Percentiles rank a stretch among this genome's conserved stretches.
phyloP scores from a whole-genome alignment of 2,113 vertebrate species.

The Alethe diademata region DNA sequence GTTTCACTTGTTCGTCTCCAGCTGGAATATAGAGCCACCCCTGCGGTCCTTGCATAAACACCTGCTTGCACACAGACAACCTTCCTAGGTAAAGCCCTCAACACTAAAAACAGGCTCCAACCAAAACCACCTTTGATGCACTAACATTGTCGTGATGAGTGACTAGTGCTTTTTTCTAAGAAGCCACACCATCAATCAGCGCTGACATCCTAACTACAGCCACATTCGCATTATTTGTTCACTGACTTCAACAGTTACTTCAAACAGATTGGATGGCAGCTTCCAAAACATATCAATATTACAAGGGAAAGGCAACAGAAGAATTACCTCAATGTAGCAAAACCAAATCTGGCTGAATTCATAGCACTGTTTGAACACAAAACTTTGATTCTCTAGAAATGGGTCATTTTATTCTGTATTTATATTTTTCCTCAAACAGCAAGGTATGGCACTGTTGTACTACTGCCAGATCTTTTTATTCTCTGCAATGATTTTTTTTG shows the following conservation, averaged over 20 bases:
- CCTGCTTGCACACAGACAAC: neutral
- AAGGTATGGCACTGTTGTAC: neutral
- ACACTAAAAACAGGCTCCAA: neutral
- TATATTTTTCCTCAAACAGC: neutral
- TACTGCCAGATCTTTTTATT: neutral
- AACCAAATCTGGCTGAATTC: neutral
- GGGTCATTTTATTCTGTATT: neutral
- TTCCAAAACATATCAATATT: neutral
- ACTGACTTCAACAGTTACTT: neutral
- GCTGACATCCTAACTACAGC: neutral
- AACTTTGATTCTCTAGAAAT: neutral
- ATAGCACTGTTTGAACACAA: neutral
- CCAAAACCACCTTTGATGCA: neutral
- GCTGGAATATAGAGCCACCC: neutral
- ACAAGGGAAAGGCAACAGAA: neutral
- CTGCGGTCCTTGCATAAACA: rapidly evolving
- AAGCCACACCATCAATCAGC: neutral
- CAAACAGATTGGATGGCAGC: neutral
- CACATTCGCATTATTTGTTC: neutral
- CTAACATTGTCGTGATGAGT: neutral
- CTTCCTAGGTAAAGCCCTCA: neutral
- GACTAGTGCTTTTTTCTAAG: neutral
- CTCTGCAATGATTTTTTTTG: neutral
- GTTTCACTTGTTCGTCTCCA: neutral
- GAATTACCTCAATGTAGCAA: neutral